phyloP scores from a whole-genome alignment of 2,797 vertebrate genomes.

The Pogoniulus pusillus region DNA sequence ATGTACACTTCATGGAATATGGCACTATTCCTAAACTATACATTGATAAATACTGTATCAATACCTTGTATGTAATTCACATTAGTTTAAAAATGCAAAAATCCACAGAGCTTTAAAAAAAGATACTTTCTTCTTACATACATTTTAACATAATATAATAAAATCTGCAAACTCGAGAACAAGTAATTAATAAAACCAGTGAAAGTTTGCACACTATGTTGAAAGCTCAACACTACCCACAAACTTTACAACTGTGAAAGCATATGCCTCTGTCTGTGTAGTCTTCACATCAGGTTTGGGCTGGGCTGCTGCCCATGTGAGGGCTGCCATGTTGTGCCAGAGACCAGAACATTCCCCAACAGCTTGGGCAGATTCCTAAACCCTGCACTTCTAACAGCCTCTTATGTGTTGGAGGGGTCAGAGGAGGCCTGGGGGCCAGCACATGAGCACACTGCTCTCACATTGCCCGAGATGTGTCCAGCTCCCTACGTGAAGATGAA shows the following conservation, averaged over 20 bases:
- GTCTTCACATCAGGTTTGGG: background rate
- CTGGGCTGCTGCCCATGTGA: background rate
- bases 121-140: background rate
- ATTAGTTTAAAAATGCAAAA: background rate
- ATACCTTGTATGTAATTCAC: background rate
- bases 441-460: fast-evolving
- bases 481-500: background rate
- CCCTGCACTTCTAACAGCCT: background rate
- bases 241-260: background rate
- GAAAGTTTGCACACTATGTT: background rate
- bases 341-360: background rate
- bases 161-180: slow-evolving; percentile 19
- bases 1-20: background rate
- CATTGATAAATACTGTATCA: background rate
- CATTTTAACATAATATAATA: slow-evolving; percentile 1
- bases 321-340: background rate
- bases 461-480: fast-evolving
- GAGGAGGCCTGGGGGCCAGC: fast-evolving
- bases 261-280: background rate
- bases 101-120: background rate
- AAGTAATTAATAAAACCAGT: slow-evolving; percentile 39
- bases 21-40: background rate
- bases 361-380: background rate
- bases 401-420: background rate
- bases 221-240: slow-evolving; percentile 6